These are phyloP conservation scores for Sesamia nonagrioides DNA, from an alignment of 1,140 invertebrate genomes.

Conservation along the genomic window DNA sequence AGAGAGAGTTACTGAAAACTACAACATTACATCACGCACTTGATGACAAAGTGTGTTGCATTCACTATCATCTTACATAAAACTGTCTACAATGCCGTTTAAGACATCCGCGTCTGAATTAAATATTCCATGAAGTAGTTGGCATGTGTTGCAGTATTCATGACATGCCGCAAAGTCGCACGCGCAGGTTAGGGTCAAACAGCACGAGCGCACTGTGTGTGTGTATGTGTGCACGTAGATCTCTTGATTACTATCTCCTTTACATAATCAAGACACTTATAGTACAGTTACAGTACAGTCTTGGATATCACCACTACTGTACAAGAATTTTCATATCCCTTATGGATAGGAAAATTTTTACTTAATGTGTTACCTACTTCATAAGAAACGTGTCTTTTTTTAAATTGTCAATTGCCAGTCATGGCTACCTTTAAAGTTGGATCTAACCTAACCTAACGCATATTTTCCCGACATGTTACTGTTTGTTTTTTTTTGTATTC, in stretches of 20 bases:
- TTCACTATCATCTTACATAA: constrained; percentile 3
- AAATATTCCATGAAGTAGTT: constrained; percentile 32
- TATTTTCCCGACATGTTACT: too few species aligned
- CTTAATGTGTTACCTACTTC: too few species aligned
- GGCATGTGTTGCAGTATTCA: constrained; percentile 24
- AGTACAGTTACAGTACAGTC: not conserved
- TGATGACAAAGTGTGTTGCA: not conserved
- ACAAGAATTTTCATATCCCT: too few species aligned
- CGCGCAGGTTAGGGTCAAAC: constrained; percentile 29
- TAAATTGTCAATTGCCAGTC: too few species aligned
- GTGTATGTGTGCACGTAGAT: constrained; percentile 1
- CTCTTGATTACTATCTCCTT: constrained; percentile 12
- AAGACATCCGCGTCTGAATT: constrained; percentile 20
- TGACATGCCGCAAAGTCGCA: constrained; percentile 18
- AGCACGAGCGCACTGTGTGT: constrained; percentile 31
- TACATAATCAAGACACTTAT: constrained; percentile 21
- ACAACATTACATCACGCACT: not conserved
- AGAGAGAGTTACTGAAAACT: not conserved
- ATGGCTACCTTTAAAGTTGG: too few species aligned
- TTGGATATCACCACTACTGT: not conserved
- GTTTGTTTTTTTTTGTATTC: too few species aligned
- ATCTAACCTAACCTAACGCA: too few species aligned
- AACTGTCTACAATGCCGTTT: constrained; percentile 1
- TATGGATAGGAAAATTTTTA: not conserved
- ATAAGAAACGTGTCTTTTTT: too few species aligned